phyloP scores from a whole-genome alignment of 2,797 vertebrate genomes.

The Ispidina picta region DNA sequence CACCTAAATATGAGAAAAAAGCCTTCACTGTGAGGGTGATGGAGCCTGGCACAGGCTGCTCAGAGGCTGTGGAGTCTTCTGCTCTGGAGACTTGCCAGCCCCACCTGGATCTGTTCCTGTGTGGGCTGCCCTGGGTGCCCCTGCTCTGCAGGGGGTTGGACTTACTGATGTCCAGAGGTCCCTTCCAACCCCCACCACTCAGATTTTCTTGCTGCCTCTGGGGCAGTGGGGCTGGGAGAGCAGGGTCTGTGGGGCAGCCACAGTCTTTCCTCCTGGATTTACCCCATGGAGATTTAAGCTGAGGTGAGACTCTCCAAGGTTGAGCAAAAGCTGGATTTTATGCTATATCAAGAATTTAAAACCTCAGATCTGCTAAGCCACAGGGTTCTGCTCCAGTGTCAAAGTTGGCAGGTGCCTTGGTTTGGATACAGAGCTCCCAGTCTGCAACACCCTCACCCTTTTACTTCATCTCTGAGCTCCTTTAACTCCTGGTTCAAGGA shows the following conservation, averaged over 20 bases:
- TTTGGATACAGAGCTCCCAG: background rate
- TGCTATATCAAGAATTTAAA: background rate
- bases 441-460: background rate
- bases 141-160: too few relatives aligned
- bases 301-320: background rate
- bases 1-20: too few relatives aligned
- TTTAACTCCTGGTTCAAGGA: background rate
- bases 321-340: background rate
- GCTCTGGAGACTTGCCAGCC: too few relatives aligned
- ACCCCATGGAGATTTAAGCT: background rate
- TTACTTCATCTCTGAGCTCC: background rate
- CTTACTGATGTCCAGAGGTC: too few relatives aligned
- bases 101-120: too few relatives aligned
- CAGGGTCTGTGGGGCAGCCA: accelerated
- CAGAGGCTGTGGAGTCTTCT: too few relatives aligned
- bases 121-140: too few relatives aligned
- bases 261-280: background rate
- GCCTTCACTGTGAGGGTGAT: too few relatives aligned
- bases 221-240: background rate
- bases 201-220: background rate
- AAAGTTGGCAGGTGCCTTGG: background rate
- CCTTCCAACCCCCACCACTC: too few relatives aligned
- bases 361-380: accelerated
- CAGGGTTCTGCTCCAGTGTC: background rate
- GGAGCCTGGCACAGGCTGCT: too few relatives aligned